A percentile compares a stretch with the other conserved stretches of the same genome.
phyloP scores from a whole-genome alignment of 2,797 vertebrate genomes.

The Spinibarbus caldwelli region DNA sequence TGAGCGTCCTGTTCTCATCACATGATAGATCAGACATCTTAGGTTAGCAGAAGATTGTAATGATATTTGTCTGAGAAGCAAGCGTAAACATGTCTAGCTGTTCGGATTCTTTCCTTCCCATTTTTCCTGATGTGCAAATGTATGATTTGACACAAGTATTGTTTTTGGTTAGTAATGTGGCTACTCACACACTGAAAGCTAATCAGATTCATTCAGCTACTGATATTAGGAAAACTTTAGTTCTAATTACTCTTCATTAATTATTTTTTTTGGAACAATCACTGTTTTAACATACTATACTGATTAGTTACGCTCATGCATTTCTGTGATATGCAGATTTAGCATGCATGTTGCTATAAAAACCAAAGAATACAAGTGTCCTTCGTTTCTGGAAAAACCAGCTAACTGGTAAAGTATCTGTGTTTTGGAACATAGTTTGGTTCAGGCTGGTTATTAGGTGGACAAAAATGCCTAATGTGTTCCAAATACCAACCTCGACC shows the following conservation, averaged over 20 bases:
- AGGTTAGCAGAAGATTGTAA: slow-evolving; percentile 65
- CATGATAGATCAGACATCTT: slow-evolving; percentile 75
- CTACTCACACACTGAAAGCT: not conserved
- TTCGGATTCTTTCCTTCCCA: not conserved
- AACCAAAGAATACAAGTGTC: not conserved
- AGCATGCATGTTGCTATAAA: not conserved
- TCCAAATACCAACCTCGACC: not conserved
- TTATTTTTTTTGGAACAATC: not conserved
- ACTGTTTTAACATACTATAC: not conserved
- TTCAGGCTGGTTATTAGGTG: not conserved
- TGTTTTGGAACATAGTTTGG: slow-evolving; percentile 4
- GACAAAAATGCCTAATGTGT: not conserved
- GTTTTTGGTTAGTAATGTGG: slow-evolving; percentile 6
- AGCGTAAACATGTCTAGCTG: slow-evolving; percentile 11
- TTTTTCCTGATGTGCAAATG: not conserved
- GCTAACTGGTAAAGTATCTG: not conserved
- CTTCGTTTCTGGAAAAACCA: not conserved
- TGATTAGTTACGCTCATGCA: not conserved
- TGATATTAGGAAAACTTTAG: not conserved
- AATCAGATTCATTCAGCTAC: not conserved
- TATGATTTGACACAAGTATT: slow-evolving; percentile 25
- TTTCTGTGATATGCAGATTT: not conserved
- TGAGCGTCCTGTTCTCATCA: slow-evolving; percentile 74
- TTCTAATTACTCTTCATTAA: not conserved
- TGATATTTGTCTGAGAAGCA: slow-evolving; percentile 42